phyloP scores from a whole-genome alignment of 2,113 vertebrate genomes.

The Mesembrinibis cayennensis region DNA sequence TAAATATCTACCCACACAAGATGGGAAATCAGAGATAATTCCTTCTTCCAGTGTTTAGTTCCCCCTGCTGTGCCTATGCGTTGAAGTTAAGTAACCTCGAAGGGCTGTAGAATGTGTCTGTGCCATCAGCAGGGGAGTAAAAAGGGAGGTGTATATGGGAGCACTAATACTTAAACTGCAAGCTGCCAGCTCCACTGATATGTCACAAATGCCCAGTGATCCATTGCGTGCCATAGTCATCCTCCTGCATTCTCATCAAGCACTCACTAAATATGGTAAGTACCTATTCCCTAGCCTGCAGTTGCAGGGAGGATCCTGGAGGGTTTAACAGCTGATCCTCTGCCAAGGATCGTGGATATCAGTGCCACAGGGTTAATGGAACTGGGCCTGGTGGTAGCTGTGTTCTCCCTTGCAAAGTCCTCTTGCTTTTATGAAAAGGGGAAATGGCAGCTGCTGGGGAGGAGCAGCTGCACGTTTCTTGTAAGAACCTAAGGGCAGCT shows the following conservation, averaged over 20 bases:
- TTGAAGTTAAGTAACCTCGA: constrained; percentile 47
- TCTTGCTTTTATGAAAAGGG: not conserved
- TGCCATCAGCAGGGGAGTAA: not conserved
- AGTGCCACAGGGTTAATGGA: not conserved
- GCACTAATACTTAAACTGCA: not conserved
- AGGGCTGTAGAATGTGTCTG: constrained; percentile 15
- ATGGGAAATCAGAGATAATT: not conserved
- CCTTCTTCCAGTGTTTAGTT: not conserved
- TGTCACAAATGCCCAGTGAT: not conserved
- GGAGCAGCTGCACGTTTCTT: not conserved
- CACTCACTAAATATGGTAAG: not conserved
- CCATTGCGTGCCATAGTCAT: not conserved
- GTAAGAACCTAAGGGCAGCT: not conserved
- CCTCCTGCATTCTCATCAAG: not conserved
- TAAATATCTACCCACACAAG: not conserved
- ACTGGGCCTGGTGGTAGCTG: not conserved
- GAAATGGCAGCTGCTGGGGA: not conserved
- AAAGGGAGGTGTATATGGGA: not conserved
- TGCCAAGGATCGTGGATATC: not conserved
- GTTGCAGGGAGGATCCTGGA: not conserved
- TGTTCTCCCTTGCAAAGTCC: not conserved
- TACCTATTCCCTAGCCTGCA: not conserved
- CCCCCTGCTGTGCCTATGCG: constrained; percentile 17
- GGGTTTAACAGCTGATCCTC: not conserved
- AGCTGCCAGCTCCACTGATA: constrained; percentile 1